These are phyloP conservation scores for Rhadinocentrus ornatus DNA, from an alignment of 2,797 vertebrate genomes.

Conservation along the genomic window DNA sequence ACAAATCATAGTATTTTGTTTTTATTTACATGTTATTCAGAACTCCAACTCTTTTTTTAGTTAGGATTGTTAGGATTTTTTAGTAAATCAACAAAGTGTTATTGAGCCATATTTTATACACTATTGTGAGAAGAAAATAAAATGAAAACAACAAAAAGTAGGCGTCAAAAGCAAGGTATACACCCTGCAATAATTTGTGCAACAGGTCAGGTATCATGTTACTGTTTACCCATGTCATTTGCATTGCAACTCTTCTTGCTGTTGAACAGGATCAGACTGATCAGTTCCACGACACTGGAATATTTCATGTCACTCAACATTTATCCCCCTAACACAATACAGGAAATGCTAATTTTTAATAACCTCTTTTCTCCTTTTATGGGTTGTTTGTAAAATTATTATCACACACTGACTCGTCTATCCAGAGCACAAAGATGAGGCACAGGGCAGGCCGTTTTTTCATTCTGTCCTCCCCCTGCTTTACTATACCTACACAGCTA, in stretches of 20 bases:
- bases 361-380: background rate
- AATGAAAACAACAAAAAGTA: background rate
- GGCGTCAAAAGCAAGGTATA: background rate
- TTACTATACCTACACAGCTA: background rate
- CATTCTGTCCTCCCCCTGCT: background rate
- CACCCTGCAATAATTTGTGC: background rate
- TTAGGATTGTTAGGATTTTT: too few relatives aligned
- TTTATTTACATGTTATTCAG: too few relatives aligned
- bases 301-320: background rate
- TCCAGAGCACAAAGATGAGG: background rate
- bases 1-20: too few relatives aligned
- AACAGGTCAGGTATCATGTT: background rate
- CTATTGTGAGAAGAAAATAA: too few relatives aligned
- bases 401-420: background rate
- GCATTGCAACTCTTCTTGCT: background rate
- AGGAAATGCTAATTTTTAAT: background rate
- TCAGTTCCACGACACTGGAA: background rate
- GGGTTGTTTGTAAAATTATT: background rate
- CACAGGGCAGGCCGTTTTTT: background rate
- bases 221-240: background rate
- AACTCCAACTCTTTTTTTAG: too few relatives aligned
- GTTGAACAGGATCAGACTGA: background rate
- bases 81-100: too few relatives aligned
- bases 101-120: too few relatives aligned
- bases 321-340: background rate